Evolutionary conservation across 35 echinoderm and acorn worm genomes (phyloP).

Genomic region (Anneissia japonica): DNA sequence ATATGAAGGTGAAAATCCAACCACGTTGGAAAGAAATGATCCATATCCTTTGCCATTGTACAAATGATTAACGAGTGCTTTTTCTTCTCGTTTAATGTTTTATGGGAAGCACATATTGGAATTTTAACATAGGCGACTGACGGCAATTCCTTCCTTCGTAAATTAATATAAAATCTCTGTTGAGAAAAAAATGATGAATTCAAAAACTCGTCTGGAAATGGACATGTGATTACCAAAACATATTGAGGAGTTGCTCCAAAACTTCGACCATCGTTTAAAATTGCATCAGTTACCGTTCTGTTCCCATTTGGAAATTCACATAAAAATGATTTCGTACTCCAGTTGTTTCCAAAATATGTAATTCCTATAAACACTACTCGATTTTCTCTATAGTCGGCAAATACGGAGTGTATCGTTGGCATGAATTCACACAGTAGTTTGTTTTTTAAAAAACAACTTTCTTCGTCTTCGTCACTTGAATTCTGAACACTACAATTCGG

Average conservation of each 20-base stretch:
- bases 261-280: conserved; percentile 58
- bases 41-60: conserved; percentile 87
- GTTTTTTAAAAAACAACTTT: conserved; percentile 14
- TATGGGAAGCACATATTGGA: conserved; percentile 16
- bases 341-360: conserved; percentile 32
- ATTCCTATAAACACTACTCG: conserved; percentile 63
- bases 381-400: conserved; percentile 43
- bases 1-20: conserved; percentile 69
- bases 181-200: neutral
- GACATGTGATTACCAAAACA: conserved; percentile 63
- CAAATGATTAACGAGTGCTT: conserved; percentile 51
- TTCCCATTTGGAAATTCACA: conserved; percentile 68
- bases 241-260: conserved; percentile 81
- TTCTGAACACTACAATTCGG: too few species aligned
- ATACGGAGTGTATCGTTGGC: conserved; percentile 85
- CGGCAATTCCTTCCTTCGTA: conserved; percentile 12
- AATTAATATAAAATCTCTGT: neutral
- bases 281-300: conserved; percentile 42
- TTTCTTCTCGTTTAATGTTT: conserved; percentile 22
- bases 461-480: too few species aligned
- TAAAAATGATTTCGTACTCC: conserved; percentile 46
- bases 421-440: conserved; percentile 26
- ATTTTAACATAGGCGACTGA: conserved; percentile 27
- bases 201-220: conserved; percentile 13
- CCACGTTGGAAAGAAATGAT: conserved; percentile 60